Evolutionary conservation across 2,888 invertebrate genomes (phyloP), one percentile per base, ranked within the genome.

Genomic region (Ectemnius cavifrons): DNA sequence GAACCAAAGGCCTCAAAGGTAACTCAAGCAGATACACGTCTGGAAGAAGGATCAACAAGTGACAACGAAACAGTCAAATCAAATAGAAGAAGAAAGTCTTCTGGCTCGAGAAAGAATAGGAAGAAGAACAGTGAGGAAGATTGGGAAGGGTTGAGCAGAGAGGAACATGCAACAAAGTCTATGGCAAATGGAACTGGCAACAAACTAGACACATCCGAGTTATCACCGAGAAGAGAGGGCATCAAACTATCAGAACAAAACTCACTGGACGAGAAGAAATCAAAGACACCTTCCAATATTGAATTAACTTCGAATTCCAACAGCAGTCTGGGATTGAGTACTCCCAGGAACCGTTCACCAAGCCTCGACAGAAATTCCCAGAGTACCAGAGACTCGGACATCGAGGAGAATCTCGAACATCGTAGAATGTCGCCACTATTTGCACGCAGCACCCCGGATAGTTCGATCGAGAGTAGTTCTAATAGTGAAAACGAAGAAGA

Each of bases 351-450:
- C 59, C 83, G 85, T 20, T 85, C 86, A 1, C 73, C 72, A 2
- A 85, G 84, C 13, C 67, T 78, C n/a, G 84, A 82, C 23, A 68
- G 77, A 16, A 75, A 71, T 45, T 83, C 84, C 0, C 79, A 75
- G 14, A 80, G 74, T 14, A 78, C 79, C 14, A 69, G 69, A 47
- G 80, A 80, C 11, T 82, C 84, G 1, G 79, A 82, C 2, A 73
- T 78, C 6, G 79, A 82, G 1, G 84, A 87, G 0, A 84, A 85
- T 0, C 73, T 84, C 23, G 83, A 78, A 0, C 80, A 83, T 8
- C 75, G 86, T 59, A 84, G 89, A 65, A 81, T 89, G 69, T 90
- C 89, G 0, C 90, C 89, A 1, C 70, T 88, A 47, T 90, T 87
- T 23, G 84, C 81, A 14, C 86, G 86, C 59, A 85, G 85, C n/a